Conservation (phyloP, 2,113 vertebrate genomes). For the Sterrhoptilus dennistouni region DNA sequence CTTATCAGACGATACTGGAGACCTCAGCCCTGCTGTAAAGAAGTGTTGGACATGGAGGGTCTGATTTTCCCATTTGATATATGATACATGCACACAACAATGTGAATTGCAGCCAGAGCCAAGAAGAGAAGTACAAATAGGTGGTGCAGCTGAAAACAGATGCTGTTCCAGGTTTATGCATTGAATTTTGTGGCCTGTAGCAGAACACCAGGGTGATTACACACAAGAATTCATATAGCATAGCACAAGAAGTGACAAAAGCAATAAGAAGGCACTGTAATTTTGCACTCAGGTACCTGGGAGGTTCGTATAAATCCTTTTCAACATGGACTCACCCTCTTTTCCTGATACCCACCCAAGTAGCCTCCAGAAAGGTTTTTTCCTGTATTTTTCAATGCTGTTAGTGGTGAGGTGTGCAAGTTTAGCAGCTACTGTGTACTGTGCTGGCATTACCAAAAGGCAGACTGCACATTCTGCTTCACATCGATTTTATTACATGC, state of each 20-base stretch:
- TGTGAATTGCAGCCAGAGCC: background rate
- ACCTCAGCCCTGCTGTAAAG: slow-evolving; percentile 5
- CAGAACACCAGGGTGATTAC: background rate
- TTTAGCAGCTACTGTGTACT: background rate
- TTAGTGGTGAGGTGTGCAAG: background rate
- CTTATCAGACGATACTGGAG: background rate
- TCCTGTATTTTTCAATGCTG: background rate
- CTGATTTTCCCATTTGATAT: background rate
- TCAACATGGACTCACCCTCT: background rate
- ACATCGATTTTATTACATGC: background rate
- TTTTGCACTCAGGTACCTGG: background rate
- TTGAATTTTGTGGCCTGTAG: background rate
- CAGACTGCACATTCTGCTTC: background rate
- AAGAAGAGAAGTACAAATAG: background rate
- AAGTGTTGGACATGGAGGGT: background rate
- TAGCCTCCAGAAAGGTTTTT: background rate
- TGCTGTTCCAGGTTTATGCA: background rate
- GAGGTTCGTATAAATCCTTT: background rate
- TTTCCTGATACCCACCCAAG: background rate
- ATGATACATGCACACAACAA: background rate
- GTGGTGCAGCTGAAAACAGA: background rate
- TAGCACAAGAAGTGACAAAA: background rate
- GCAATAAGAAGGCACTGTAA: background rate
- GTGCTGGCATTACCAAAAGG: background rate
- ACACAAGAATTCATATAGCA: background rate